phyloP scores from a whole-genome alignment of 2,113 vertebrate species.

The Hyaena hyaena region DNA sequence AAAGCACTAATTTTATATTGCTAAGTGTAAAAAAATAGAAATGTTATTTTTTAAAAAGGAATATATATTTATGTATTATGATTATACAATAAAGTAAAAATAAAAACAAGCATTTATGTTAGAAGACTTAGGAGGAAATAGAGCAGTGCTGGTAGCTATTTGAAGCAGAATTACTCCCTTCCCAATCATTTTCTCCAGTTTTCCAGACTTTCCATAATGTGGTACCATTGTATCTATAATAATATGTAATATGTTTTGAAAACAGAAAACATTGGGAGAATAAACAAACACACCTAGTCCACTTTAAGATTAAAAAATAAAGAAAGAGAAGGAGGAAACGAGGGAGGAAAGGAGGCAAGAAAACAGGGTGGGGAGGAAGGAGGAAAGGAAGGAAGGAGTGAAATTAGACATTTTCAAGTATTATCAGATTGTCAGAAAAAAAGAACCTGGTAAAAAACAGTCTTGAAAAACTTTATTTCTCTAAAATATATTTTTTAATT shows the following conservation, averaged over 20 bases:
- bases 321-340: neutral
- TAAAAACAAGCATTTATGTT: neutral
- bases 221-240: neutral
- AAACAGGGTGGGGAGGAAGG: neutral
- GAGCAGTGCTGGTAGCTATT: too few species aligned
- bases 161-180: neutral
- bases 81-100: neutral
- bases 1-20: neutral
- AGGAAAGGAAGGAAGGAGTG: neutral
- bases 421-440: neutral
- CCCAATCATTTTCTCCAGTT: neutral
- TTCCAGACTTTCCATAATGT: neutral
- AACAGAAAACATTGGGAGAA: neutral
- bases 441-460: neutral
- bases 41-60: neutral
- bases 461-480: neutral
- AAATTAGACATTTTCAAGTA: neutral
- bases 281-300: neutral
- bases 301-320: neutral
- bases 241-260: neutral
- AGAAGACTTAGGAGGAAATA: neutral
- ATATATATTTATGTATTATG: neutral
- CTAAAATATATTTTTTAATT: too few species aligned
- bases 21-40: constrained; percentile 27
- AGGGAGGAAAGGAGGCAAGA: neutral